phyloP scores from a whole-genome alignment of 2,113 vertebrate genomes.

The Gadus macrocephalus region DNA sequence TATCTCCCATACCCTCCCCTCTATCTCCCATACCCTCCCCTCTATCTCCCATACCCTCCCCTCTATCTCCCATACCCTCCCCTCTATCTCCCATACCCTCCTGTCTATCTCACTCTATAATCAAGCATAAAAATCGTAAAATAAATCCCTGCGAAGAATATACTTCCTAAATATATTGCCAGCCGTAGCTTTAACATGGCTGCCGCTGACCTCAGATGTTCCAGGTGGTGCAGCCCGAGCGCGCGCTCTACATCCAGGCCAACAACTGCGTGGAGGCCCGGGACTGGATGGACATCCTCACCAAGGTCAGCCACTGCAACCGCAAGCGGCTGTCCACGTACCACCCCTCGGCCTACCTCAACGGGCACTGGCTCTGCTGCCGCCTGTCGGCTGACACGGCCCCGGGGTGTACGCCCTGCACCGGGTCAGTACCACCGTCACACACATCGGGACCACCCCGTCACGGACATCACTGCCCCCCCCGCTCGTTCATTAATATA shows the following conservation, averaged over 20 bases:
- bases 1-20: no score
- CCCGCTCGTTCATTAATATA: no score
- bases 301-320: slow-evolving; percentile 98
- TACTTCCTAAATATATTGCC: neutral
- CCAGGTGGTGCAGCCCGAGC: slow-evolving; percentile 96
- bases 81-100: no score
- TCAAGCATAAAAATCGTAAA: no score
- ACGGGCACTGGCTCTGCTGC: slow-evolving; percentile 97
- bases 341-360: slow-evolving; percentile 96
- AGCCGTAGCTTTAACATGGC: neutral
- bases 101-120: no score
- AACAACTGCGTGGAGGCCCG: slow-evolving; percentile 97
- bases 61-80: no score
- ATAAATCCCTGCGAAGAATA: no score
- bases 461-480: no score
- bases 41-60: no score
- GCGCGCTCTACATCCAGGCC: slow-evolving; percentile 96
- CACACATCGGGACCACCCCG: neutral
- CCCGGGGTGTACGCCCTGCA: slow-evolving; percentile 90
- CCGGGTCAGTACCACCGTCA: slow-evolving; percentile 74
- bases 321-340: slow-evolving; percentile 90
- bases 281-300: slow-evolving; percentile 97
- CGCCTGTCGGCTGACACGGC: slow-evolving; percentile 83
- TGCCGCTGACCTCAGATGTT: slow-evolving; percentile 82
- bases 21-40: no score